Base-by-base conservation (phyloP, 1,140 invertebrate genomes). In the Conus betulinus region DNA sequence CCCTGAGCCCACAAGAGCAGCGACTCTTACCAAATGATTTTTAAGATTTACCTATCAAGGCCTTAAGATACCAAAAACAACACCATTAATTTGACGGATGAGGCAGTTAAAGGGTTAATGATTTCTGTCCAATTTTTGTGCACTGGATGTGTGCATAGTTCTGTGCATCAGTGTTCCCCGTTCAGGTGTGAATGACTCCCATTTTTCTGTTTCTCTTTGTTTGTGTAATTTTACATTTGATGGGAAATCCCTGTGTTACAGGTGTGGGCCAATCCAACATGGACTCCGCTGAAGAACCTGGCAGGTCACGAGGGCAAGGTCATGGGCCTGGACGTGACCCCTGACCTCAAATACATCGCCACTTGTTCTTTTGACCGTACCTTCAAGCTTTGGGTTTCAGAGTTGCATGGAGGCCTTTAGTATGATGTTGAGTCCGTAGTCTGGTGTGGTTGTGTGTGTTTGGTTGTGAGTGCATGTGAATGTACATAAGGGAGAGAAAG, bases 361-460 rank as follows among this genome's bases (percentile, higher is more conserved):
- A 99, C 98, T 1, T 97, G 97, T 89, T 99, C 99, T 0, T 99
- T 98, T 95, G 99, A 99, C 96, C 96, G 99, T 90, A 99, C 99
- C n/a, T 99, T 99, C 94, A 99, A 99, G 96, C 94, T 99, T 5
- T 99, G 99, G 99, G 96, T 98, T 7, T 97, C 98, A 1, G 98
- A 95, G 84, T 85, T 74, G 0, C 88, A 88, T 25, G 93, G 93
- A 39, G 92, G 93, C 5, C 87, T 94, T 15, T 94, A 63, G 79
- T 39, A 10, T 13, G 15, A 52, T 10, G 25, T 76, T 79, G n/a
- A 13, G 76, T 27, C 1, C 39, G 7, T 27, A 25, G 23, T 11
- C 8, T 11, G 11, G 76, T 51, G 76, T 79, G 76, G 27, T 27
- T 79, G 39, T 79, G 17, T 79, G 76, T 51, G 76, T 51, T n/a